These are phyloP conservation scores for Scalopus aquaticus DNA, from an alignment of 2,113 vertebrate genomes.

Conservation along the genomic window DNA sequence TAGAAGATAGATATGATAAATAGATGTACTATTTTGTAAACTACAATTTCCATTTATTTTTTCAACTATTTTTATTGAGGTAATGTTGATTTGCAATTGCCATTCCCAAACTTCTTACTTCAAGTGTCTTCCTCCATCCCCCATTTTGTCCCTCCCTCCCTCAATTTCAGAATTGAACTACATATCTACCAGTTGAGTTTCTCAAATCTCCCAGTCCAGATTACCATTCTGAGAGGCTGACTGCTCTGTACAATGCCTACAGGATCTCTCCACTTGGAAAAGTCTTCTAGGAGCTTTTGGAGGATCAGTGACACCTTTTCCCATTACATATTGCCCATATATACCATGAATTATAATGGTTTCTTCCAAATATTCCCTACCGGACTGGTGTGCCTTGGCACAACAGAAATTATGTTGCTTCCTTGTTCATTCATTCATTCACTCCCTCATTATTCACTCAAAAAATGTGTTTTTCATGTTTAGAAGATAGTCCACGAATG, in stretches of 20 bases:
- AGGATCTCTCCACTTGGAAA: background rate
- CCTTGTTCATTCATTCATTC: background rate
- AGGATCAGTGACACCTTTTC: fast-evolving
- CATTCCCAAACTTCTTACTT: background rate
- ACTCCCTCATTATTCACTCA: background rate
- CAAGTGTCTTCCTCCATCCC: background rate
- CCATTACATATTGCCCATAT: background rate
- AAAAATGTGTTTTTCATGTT: background rate
- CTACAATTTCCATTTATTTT: too few species aligned
- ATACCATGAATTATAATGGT: fast-evolving
- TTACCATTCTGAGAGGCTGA: background rate
- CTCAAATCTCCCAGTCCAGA: background rate
- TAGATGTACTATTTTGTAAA: too few species aligned
- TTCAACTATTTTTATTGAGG: too few species aligned
- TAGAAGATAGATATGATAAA: too few species aligned
- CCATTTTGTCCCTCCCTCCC: fast-evolving
- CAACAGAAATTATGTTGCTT: background rate
- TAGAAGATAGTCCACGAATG: background rate
- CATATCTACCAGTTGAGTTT: background rate
- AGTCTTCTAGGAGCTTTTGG: background rate
- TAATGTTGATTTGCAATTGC: background rate
- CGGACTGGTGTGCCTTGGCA: background rate
- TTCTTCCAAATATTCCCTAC: background rate
- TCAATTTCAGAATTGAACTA: background rate
- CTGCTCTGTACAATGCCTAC: background rate